phyloP scores from a whole-genome alignment of 2,113 vertebrate species.

The Menura novaehollandiae region DNA sequence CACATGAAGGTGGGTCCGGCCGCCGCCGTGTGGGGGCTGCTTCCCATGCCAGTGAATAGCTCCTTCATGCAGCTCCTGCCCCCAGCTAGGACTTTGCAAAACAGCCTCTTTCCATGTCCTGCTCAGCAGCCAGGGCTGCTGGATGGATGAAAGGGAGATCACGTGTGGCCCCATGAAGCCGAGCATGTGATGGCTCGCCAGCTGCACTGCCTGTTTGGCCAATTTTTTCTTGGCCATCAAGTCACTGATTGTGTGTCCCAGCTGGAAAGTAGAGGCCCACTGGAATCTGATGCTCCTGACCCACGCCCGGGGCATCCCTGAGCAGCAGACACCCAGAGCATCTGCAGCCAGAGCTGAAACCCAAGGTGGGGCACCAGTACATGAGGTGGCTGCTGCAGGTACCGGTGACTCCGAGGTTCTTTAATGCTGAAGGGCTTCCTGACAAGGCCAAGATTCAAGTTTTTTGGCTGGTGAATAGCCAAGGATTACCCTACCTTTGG shows the following conservation, averaged over 20 bases:
- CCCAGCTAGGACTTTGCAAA: background rate
- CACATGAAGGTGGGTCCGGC: background rate
- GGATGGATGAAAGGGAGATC: background rate
- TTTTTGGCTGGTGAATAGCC: background rate
- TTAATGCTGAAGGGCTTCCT: background rate
- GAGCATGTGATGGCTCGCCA: background rate
- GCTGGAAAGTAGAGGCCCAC: background rate
- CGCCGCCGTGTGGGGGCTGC: rapidly evolving
- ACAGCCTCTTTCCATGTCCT: background rate
- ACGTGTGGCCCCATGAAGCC: rapidly evolving
- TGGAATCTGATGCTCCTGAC: background rate
- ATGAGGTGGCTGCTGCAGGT: background rate
- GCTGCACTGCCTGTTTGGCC: background rate
- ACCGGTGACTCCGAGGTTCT: background rate
- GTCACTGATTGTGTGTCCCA: background rate
- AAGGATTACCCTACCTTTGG: background rate
- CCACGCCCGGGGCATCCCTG: background rate
- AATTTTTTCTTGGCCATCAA: background rate
- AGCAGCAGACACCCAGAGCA: background rate
- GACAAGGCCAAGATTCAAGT: background rate
- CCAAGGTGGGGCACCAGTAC: background rate
- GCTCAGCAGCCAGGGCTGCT: background rate
- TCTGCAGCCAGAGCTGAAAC: background rate
- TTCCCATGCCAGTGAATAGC: background rate
- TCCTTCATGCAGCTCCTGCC: background rate